Percentiles rank a stretch among this genome's conserved stretches.
Evolutionary conservation across 2,888 invertebrate species (phyloP).

Genomic region (Keiferia lycopersicella): DNA sequence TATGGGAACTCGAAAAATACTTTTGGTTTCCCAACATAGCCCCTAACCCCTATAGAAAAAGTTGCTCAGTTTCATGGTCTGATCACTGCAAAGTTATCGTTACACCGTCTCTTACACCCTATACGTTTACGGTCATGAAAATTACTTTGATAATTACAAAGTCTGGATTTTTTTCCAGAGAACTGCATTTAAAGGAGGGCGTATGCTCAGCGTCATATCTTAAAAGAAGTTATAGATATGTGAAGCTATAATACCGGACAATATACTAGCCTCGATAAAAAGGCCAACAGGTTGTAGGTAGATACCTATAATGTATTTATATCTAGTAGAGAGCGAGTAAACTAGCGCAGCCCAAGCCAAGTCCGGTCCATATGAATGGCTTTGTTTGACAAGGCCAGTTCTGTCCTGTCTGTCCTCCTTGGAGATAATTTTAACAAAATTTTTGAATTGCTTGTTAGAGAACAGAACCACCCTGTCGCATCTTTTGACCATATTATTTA

Average conservation of each 20-base stretch:
- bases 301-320: neutral
- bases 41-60: too few relatives aligned
- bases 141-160: too few relatives aligned
- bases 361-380: constrained; percentile 26
- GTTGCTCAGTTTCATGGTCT: too few relatives aligned
- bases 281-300: constrained; percentile 23
- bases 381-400: constrained; percentile 27
- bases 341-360: constrained; percentile 4
- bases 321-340: constrained; percentile 3
- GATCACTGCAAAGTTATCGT: too few relatives aligned
- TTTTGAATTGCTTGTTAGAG: neutral
- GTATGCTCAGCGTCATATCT: neutral
- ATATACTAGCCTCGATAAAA: constrained; percentile 26
- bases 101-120: too few relatives aligned
- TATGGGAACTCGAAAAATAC: too few relatives aligned
- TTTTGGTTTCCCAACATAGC: too few relatives aligned
- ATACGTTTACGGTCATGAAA: too few relatives aligned
- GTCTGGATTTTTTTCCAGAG: too few relatives aligned
- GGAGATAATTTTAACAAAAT: constrained; percentile 19
- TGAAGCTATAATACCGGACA: neutral
- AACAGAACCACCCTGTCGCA: too few relatives aligned
- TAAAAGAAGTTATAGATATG: neutral
- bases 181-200: neutral
- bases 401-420: constrained; percentile 25
- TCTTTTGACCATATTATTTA: too few relatives aligned